These are phyloP conservation scores for Scomber japonicus DNA, from an alignment of 2,113 vertebrate genomes.

Conservation along the genomic window DNA sequence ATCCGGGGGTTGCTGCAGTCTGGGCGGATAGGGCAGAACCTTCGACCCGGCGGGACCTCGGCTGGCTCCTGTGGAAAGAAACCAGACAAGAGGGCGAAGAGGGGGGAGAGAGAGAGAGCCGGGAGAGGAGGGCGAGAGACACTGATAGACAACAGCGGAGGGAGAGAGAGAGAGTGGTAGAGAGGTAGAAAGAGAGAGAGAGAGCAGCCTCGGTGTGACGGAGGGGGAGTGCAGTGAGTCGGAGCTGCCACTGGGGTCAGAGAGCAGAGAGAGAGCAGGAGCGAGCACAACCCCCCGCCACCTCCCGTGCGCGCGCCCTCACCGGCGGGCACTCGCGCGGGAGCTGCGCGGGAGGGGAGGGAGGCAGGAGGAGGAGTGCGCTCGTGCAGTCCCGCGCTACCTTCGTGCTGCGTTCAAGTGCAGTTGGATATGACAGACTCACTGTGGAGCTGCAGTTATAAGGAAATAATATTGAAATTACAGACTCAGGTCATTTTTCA, in stretches of 20 bases:
- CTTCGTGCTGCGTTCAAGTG: slow-evolving; percentile 56
- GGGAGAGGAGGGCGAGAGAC: slow-evolving; percentile 65
- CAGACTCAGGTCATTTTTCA: too few species aligned
- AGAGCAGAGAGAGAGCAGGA: slow-evolving; percentile 86
- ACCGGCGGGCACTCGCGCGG: slow-evolving; percentile 61
- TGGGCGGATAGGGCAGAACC: slow-evolving; percentile 90
- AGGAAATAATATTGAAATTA: too few species aligned
- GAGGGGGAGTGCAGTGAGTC: slow-evolving; percentile 88
- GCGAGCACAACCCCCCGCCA: slow-evolving; percentile 86
- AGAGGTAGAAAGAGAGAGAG: slow-evolving; percentile 65
- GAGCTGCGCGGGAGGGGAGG: slow-evolving; percentile 9
- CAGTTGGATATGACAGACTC: slow-evolving; percentile 4
- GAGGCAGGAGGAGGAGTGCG: not conserved
- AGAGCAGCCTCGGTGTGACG: slow-evolving; percentile 73
- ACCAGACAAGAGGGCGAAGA: slow-evolving; percentile 73
- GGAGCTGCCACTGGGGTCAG: slow-evolving; percentile 95
- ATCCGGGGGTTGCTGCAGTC: slow-evolving; percentile 79
- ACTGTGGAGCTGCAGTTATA: not conserved
- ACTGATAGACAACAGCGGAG: slow-evolving; percentile 61
- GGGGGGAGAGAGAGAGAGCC: slow-evolving; percentile 36
- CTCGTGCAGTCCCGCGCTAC: slow-evolving; percentile 43
- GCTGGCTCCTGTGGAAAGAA: slow-evolving; percentile 82
- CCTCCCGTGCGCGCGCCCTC: slow-evolving; percentile 75
- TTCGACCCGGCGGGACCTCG: slow-evolving; percentile 91
- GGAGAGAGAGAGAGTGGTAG: slow-evolving; percentile 28